A percentile compares a stretch with the other conserved stretches of the same genome.
Evolutionary conservation across 2,113 vertebrate genomes (phyloP).

Genomic region (Manacus vitellinus): DNA sequence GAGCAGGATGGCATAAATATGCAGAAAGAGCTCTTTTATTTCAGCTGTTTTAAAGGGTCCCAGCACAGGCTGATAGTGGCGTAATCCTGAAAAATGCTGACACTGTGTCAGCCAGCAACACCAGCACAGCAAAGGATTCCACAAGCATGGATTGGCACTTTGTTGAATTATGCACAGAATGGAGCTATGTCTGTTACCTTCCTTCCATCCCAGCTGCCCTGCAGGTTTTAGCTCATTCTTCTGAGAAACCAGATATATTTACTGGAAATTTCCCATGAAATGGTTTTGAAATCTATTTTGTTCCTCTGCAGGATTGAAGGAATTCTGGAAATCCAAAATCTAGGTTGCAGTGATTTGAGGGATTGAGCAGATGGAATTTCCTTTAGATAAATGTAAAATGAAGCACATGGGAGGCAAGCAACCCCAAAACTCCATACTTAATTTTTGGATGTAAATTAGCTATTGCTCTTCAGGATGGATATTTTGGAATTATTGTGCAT

Average conservation of each 20-base stretch:
- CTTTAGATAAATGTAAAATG: not conserved
- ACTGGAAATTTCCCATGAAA: not conserved
- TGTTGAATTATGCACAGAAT: not conserved
- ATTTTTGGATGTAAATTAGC: not conserved
- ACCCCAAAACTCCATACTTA: not conserved
- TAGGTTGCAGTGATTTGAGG: not conserved
- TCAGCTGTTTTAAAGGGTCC: constrained; percentile 25
- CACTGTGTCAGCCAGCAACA: constrained; percentile 2
- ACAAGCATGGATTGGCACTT: not conserved
- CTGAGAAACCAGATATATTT: constrained; percentile 12
- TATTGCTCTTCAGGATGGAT: not conserved
- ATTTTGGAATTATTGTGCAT: not conserved
- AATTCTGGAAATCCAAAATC: constrained; percentile 31
- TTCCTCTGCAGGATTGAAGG: not conserved
- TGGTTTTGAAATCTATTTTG: not conserved
- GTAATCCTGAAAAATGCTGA: constrained; percentile 35
- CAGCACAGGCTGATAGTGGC: not conserved
- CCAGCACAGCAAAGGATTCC: constrained; percentile 3
- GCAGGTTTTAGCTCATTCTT: not conserved
- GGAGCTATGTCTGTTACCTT: not conserved
- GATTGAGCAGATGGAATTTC: not conserved
- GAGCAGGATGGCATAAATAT: constrained; percentile 61
- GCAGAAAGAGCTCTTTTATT: constrained; percentile 39
- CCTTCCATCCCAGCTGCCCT: not conserved
- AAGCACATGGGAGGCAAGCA: not conserved